These are phyloP conservation scores for Hemaris fuciformis DNA, from an alignment of 2,888 invertebrate species.

Conservation along the genomic window DNA sequence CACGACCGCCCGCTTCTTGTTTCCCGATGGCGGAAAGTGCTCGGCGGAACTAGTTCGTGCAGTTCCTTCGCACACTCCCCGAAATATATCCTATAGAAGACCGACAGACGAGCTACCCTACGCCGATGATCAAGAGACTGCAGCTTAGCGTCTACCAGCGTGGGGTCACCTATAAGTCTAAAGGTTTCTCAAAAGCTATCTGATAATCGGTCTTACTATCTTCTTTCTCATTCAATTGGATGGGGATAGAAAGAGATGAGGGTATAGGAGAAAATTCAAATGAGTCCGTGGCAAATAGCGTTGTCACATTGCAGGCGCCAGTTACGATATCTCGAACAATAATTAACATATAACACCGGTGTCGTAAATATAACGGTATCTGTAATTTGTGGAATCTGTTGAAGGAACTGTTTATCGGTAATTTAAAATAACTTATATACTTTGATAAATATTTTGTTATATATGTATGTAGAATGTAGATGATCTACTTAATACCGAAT, in stretches of 20 bases:
- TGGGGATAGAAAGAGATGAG: background rate
- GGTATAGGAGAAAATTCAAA: background rate
- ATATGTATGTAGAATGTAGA: too few species aligned
- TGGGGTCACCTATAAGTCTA: too few species aligned
- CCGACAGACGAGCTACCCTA: too few species aligned
- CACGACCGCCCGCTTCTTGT: too few species aligned
- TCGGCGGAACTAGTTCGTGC: too few species aligned
- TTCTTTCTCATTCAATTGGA: background rate
- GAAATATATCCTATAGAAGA: too few species aligned
- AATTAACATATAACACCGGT: conserved; percentile 4
- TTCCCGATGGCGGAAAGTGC: too few species aligned
- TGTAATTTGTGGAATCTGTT: background rate
- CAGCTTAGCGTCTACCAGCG: too few species aligned
- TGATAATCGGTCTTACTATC: background rate
- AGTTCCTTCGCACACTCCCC: too few species aligned
- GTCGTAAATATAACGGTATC: conserved; percentile 1
- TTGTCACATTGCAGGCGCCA: background rate
- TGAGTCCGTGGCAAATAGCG: background rate
- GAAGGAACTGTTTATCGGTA: background rate
- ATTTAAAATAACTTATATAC: background rate
- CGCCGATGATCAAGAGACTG: too few species aligned
- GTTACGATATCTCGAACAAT: conserved; percentile 9
- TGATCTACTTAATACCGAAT: too few species aligned
- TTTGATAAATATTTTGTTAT: background rate
- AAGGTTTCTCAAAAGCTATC: conserved; percentile 8